These are phyloP conservation scores for Amblyteles armatorius DNA, from an alignment of 2,888 invertebrate genomes.

Conservation along the genomic window DNA sequence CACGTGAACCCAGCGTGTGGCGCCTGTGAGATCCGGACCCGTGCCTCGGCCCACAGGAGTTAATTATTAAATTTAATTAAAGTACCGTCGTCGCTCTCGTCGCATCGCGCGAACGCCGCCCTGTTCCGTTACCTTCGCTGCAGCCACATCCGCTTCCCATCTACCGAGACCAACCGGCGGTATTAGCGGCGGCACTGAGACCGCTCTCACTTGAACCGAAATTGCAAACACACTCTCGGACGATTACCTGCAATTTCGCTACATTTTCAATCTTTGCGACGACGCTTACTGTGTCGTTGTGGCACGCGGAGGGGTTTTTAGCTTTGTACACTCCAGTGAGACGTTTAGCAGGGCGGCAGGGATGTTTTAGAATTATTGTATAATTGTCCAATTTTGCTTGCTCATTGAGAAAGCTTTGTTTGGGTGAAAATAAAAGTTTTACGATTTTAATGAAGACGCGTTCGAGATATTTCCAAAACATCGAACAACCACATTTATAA, in stretches of 20 bases:
- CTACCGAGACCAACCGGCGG: conserved; percentile 4
- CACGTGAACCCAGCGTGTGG: conserved; percentile 53
- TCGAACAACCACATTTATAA: too few species aligned
- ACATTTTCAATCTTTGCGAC: not conserved
- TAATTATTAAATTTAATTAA: conserved; percentile 80
- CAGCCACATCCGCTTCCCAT: not conserved
- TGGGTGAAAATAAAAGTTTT: too few species aligned
- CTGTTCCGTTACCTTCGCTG: conserved; percentile 32
- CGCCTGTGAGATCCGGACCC: conserved; percentile 48
- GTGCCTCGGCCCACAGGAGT: conserved; percentile 68
- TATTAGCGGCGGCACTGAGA: conserved; percentile 12
- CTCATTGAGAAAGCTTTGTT: too few species aligned
- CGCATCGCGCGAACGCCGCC: conserved; percentile 43
- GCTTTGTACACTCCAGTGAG: not conserved
- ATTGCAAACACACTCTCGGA: conserved; percentile 9
- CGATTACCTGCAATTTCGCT: conserved; percentile 14
- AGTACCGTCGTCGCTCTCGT: conserved; percentile 65
- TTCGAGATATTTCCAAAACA: too few species aligned
- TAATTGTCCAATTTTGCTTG: not conserved
- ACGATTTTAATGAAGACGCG: too few species aligned
- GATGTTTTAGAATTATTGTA: not conserved
- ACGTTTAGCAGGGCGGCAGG: not conserved
- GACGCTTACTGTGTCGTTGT: not conserved
- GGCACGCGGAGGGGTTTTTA: not conserved
- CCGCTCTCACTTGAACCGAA: conserved; percentile 4